Evolutionary conservation across 1,140 invertebrate genomes (phyloP).

Genomic region (Mercenaria mercenaria): DNA sequence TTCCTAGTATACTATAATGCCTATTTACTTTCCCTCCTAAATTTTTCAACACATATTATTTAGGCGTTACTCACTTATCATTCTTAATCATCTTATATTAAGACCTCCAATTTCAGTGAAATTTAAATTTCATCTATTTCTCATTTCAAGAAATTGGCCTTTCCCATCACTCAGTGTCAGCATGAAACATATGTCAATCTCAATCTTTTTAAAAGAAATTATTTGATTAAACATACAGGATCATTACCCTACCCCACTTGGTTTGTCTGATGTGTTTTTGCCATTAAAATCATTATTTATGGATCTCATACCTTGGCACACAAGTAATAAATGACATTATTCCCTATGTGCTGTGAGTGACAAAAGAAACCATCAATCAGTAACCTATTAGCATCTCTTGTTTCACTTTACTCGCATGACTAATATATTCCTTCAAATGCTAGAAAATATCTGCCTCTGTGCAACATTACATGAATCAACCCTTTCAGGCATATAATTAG

Average conservation of each 20-base stretch:
- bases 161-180: conserved; percentile 56
- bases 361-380: conserved; percentile 82
- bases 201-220: conserved; percentile 29
- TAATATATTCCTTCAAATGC: conserved; percentile 52
- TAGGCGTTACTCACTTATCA: neutral
- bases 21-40: no score
- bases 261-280: conserved; percentile 73
- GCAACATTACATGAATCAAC: conserved; percentile 42
- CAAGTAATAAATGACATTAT: conserved; percentile 84
- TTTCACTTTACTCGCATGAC: conserved; percentile 69
- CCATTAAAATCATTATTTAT: conserved; percentile 82
- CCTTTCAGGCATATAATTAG: conserved; percentile 24
- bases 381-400: conserved; percentile 82
- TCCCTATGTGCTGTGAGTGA: conserved; percentile 80
- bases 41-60: neutral
- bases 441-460: conserved; percentile 6
- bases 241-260: conserved; percentile 72
- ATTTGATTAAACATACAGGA: conserved; percentile 42
- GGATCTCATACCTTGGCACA: conserved; percentile 79
- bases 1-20: no score
- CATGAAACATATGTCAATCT: conserved; percentile 50
- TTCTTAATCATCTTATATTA: neutral
- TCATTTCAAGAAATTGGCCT: conserved; percentile 8
- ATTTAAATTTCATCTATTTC: neutral
- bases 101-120: neutral